Percentiles rank a stretch among this genome's conserved stretches.
Conservation (phyloP, 2,113 vertebrate genomes). For the cattle (Bos taurus) region ARS-UCD2.0 NC_037347.1:64009501-64010000, state of each 20-base stretch:
- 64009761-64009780: not conserved
- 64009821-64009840: not conserved
- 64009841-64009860: not conserved
- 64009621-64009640: not conserved
- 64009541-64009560: not conserved
- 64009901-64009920: not conserved
- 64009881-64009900: not conserved
- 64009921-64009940: not conserved
- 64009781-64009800: not conserved
- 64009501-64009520: not conserved
- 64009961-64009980: not conserved
- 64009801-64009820: not conserved
- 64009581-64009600: not conserved
- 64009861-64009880: not conserved
- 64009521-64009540: not conserved
- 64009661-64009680: not conserved
- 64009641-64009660: not conserved
- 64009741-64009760: not conserved
- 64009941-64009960: not conserved
- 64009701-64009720: not conserved
- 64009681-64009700: not conserved
- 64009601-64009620: not conserved
- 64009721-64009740: not conserved
- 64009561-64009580: not conserved
- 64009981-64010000: fast-evolving